Conservation (phyloP, 2,113 vertebrate genomes). For the Centropus unirufus region DNA sequence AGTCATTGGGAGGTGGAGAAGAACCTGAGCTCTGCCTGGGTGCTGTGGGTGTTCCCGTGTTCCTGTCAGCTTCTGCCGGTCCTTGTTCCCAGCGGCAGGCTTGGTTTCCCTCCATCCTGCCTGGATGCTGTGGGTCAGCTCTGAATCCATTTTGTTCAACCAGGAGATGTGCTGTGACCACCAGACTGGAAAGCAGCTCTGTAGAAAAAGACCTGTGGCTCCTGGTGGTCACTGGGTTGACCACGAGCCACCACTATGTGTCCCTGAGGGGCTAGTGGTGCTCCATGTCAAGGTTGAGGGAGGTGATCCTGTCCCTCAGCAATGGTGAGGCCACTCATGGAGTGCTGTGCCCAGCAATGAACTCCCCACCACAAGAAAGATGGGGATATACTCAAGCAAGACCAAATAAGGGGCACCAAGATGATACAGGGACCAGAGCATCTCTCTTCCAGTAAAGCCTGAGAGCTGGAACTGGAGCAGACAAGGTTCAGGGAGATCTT, state of each 20-base stretch:
- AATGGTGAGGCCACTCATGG: not conserved
- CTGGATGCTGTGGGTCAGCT: not conserved
- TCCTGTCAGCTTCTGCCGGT: not conserved
- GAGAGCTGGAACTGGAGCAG: not conserved
- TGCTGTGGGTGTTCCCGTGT: not conserved
- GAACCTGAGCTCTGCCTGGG: rapidly evolving
- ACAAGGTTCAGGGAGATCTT: too few relatives aligned
- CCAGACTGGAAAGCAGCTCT: not conserved
- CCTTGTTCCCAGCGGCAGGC: too few relatives aligned
- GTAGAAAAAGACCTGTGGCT: not conserved
- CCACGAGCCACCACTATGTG: rapidly evolving
- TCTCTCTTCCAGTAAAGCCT: not conserved
- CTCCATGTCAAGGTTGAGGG: not conserved
- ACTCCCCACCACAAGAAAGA: not conserved
- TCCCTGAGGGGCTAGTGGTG: too few relatives aligned
- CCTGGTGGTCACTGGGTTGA: too few relatives aligned
- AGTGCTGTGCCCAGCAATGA: not conserved
- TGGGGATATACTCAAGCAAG: too few relatives aligned
- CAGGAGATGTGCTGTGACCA: rapidly evolving
- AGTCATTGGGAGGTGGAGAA: not conserved
- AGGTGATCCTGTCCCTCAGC: not conserved
- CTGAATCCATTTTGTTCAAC: not conserved
- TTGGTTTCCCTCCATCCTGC: rapidly evolving
- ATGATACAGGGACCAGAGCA: not conserved
- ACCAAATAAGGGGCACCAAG: not conserved